These are phyloP conservation scores for Platysternon megacephalum DNA, from an alignment of 2,113 vertebrate genomes.

Conservation along the genomic window DNA sequence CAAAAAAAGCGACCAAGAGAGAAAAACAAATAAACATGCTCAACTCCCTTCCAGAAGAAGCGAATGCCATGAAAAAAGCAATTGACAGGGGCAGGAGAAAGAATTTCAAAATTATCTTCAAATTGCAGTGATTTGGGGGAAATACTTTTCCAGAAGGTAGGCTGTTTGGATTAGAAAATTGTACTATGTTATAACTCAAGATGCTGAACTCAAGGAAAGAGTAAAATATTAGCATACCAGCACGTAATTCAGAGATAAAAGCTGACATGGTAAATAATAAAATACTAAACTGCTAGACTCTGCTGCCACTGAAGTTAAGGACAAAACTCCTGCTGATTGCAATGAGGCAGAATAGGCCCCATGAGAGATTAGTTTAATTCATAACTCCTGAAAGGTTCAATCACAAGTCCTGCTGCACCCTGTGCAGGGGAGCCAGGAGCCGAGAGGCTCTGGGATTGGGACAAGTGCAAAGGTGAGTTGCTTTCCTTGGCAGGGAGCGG, in stretches of 20 bases:
- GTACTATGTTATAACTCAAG: constrained; percentile 12
- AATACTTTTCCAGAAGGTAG: not conserved
- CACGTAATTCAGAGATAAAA: constrained; percentile 23
- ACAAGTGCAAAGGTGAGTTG: not conserved
- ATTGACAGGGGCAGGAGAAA: not conserved
- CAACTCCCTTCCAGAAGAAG: not conserved
- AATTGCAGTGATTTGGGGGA: constrained; percentile 5
- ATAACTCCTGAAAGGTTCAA: not conserved
- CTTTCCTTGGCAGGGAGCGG: not conserved
- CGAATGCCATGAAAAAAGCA: not conserved
- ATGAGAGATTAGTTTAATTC: not conserved
- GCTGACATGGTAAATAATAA: constrained; percentile 40
- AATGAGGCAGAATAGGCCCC: constrained; percentile 10
- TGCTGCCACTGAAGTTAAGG: constrained; percentile 24
- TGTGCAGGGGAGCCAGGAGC: not conserved
- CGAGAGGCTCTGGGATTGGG: not conserved
- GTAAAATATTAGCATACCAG: not conserved
- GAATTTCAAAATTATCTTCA: constrained; percentile 9
- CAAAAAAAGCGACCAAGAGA: not conserved
- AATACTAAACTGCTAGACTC: constrained; percentile 1
- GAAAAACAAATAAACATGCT: not conserved
- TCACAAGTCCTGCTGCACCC: not conserved
- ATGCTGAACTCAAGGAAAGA: constrained; percentile 26
- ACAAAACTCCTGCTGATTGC: constrained; percentile 31
- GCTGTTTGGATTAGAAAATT: constrained; percentile 24